phyloP scores from a whole-genome alignment of 2,797 vertebrate genomes.

The Oryzias dopingdopingensis region DNA sequence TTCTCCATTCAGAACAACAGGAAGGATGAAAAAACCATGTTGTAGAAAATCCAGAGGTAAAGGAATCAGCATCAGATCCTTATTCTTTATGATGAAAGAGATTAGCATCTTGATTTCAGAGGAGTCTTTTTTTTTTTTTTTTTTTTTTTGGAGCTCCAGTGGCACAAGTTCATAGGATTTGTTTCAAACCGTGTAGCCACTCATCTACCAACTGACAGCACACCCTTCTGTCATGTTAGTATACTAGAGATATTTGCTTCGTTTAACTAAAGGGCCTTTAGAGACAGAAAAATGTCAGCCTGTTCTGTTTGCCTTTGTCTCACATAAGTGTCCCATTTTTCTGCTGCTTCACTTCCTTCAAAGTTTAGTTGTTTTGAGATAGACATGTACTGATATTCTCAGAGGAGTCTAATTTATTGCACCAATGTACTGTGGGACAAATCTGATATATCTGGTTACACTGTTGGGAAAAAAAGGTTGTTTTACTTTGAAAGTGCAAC shows the following conservation, averaged over 20 bases:
- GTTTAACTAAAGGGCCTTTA: slow-evolving; percentile 33
- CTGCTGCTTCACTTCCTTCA: slow-evolving; percentile 15
- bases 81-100: neutral
- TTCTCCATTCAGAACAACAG: neutral
- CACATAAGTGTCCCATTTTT: slow-evolving; percentile 57
- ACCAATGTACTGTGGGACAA: neutral
- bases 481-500: neutral
- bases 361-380: neutral
- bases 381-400: slow-evolving; percentile 30
- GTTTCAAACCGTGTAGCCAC: slow-evolving; percentile 20
- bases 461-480: neutral
- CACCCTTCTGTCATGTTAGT: neutral
- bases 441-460: neutral
- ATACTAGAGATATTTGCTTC: slow-evolving; percentile 10
- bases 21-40: neutral
- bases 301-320: slow-evolving; percentile 49
- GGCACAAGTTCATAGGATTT: neutral
- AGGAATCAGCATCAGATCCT: too few species aligned
- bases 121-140: neutral
- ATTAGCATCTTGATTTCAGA: neutral
- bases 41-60: too few species aligned
- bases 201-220: slow-evolving; percentile 26
- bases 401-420: slow-evolving; percentile 3
- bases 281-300: slow-evolving; percentile 58
- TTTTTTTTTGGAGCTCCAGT: neutral